These are phyloP conservation scores for Lithophane ornitopus DNA, from an alignment of 2,888 invertebrate species.

Conservation along the genomic window DNA sequence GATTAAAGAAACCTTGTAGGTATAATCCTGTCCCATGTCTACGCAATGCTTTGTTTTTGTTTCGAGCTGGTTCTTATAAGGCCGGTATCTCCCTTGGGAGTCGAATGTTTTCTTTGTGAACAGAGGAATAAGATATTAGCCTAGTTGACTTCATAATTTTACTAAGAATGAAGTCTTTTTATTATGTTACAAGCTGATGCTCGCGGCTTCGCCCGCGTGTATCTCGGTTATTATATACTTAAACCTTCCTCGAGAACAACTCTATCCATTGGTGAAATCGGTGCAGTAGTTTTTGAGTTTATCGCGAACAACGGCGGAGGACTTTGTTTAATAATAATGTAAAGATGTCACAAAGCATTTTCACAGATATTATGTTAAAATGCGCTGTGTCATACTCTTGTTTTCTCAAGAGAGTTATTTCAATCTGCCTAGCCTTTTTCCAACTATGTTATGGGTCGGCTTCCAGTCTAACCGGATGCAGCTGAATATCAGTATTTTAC, in stretches of 20 bases:
- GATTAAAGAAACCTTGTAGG: constrained; percentile 59
- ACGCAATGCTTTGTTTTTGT: constrained; percentile 52
- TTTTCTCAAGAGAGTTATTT: not conserved
- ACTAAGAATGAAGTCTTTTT: not conserved
- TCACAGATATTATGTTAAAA: not conserved
- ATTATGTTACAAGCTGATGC: not conserved
- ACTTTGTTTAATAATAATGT: no score
- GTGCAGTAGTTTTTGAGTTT: no score
- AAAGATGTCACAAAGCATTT: not conserved
- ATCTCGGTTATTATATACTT: no score
- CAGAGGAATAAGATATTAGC: not conserved
- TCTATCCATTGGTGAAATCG: no score
- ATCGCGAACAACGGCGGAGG: no score
- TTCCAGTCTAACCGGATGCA: no score
- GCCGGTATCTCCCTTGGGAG: constrained; percentile 35
- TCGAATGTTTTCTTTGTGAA: not conserved
- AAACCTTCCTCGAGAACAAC: no score
- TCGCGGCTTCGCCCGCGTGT: no score
- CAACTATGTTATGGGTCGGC: no score
- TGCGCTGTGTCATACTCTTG: not conserved
- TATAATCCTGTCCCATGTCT: constrained; percentile 50
- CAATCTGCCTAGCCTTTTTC: no score
- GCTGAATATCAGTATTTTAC: no score
- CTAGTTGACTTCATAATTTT: not conserved
- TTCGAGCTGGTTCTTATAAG: not conserved